These are phyloP conservation scores for Platyscapa corneri DNA, from an alignment of 1,140 invertebrate species.

Conservation along the genomic window DNA sequence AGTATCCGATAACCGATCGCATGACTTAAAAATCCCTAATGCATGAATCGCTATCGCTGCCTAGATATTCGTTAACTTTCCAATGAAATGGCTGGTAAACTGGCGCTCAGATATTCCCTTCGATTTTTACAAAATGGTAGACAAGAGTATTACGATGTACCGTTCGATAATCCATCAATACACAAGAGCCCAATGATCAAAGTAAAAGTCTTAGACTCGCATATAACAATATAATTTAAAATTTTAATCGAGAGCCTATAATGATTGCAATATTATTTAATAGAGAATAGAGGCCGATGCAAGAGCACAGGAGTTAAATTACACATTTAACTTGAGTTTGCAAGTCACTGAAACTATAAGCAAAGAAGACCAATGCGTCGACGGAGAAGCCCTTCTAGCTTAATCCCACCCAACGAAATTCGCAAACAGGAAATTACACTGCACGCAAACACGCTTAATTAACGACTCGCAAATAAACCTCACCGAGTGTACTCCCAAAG, in stretches of 20 bases:
- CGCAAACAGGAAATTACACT: slow-evolving; percentile 48
- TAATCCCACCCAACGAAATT: slow-evolving; percentile 32
- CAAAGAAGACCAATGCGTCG: not conserved
- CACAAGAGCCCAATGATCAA: not conserved
- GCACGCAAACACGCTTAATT: slow-evolving; percentile 50
- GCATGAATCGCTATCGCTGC: no score
- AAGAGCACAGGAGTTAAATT: slow-evolving; percentile 25
- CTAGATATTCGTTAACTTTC: no score
- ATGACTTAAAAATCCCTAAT: no score
- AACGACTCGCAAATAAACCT: slow-evolving; percentile 43
- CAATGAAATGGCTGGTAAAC: no score
- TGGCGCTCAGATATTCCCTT: no score
- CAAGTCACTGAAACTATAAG: slow-evolving; percentile 26
- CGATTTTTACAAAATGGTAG: no score
- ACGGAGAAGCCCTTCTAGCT: not conserved
- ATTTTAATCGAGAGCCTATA: slow-evolving; percentile 16
- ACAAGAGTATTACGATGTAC: no score
- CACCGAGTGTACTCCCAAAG: not conserved
- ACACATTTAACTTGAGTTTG: slow-evolving; percentile 38
- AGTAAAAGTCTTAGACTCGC: not conserved
- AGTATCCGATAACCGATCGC: no score
- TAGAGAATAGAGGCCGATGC: not conserved
- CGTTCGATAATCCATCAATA: no score
- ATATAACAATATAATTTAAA: not conserved
- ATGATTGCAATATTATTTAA: slow-evolving; percentile 15